Evolutionary conservation across 2,797 vertebrate species (phyloP), one percentile per base, ranked within the genome.

Genomic region (Anabacerthia variegaticeps): DNA sequence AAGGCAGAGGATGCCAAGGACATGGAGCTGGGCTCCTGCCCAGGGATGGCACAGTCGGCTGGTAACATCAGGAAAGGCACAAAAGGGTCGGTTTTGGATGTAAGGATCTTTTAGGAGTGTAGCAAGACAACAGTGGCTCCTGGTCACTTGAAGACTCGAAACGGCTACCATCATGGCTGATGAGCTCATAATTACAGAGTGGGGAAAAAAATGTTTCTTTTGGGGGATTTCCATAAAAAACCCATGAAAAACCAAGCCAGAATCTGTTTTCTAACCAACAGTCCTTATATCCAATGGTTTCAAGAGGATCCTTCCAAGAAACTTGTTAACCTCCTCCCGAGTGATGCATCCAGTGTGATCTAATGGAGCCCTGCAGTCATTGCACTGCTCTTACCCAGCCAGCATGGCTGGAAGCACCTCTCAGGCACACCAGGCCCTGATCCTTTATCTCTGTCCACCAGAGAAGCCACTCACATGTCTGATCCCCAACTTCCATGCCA

Each of bases 121-220:
- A 62, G 34, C 3, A 4, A 72, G 41, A 52, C 54, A 71, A 22
- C 19, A 67, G 27, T 18, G 14, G 44, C 41, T 86, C 44, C 74
- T 16, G 9, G 74, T 86, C 89, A 95, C 49, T 75, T 37, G 71
- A 86, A 91, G 66, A 56, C 65, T 49, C 80, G 59, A 55, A 83
- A 79, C 4, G 1, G 67, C 52, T 74, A 46, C 49, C 54, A 75
- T 56, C 0, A 3, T 46, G 39, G 55, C 67, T 34, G 67, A 85
- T 85, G 90, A 85, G 61, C 76, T 92, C 87, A 80, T 36, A 78
- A 78, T 92, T 93, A 94, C 69, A 43, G 74, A 88, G 41, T 4
- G 24, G 24, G 74, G 59, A 48, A 73, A 92, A 92, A 94, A 93
- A 85, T 86, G 83, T 55, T 82, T 68, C 39, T 78, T 90, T 92